Evolutionary conservation across 2,888 invertebrate genomes (phyloP), one percentile per base, ranked within the genome.

Genomic region (Branchellion lobata): DNA sequence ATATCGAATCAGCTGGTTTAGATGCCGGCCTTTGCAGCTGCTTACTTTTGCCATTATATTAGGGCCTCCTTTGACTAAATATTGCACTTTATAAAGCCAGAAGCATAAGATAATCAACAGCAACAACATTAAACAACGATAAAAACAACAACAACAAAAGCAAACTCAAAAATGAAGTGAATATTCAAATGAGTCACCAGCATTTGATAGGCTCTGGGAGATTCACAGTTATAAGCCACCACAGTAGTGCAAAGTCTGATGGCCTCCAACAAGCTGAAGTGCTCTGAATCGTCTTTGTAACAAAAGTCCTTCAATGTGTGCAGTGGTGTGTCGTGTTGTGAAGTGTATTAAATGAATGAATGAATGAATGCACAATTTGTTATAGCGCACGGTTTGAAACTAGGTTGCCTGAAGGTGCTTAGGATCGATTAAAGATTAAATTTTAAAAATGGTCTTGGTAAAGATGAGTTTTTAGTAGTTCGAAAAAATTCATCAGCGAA

Each of bases 171-270:
- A n/a, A n/a, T n/a, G 5, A 71, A n/a, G 27, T 71, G 14, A 29
- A 33, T 71, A 8, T 29, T 27, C 34, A 71, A n/a, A 40, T 40
- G 40, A 40, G 14, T 40, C 81, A 87, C 87, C 85, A 90, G 85
- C 90, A 91, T 91, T 84, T 91, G 90, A 82, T 88, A 87, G 81
- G 89, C 88, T 57, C 90, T 85, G 81, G 87, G 92, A 80, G 97
- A 96, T 87, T 99, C 98, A 5, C 98, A 95, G 0, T 98, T 93
- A 88, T 98, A 99, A 0, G 97, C 96, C 3, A 98, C 95, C 0
- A 99, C 98, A 92, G 99, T 98, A 0, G 99, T 96, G 87, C 98
- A 98, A 79, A 98, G 91, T n/a, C 96, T 96, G 86, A 99, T 95
- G 84, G 96, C 96, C 87, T 99, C 98, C 81, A 98, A 89, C 8